Evolutionary conservation across 2,797 vertebrate species (phyloP), one percentile per base, ranked within the genome.

Genomic region (Sus cebifrons): DNA sequence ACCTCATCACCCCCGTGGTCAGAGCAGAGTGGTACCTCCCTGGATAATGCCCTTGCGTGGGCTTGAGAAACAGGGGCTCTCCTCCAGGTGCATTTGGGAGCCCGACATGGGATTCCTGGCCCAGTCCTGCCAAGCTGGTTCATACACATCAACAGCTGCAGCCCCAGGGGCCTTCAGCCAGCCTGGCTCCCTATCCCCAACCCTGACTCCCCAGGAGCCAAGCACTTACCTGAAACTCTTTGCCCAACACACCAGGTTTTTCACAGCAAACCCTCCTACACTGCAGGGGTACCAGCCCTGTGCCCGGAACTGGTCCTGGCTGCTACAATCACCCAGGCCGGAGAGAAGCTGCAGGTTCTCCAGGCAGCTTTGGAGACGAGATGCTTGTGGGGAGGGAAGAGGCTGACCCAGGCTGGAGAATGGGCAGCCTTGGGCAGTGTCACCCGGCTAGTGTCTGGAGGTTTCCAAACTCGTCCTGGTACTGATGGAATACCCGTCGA

Each of bases 101-200:
- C 75, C 12, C n/a, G 32, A 36, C 23, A 27, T 67, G 18, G 64
- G 49, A 18, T 14, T 88, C 60, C 60, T 23, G 60, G 44, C 49
- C 60, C 40, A 0, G 25, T 3, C 6, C 75, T 79, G 65, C 16
- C 17, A 3, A 68, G 36, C 20, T 20, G 70, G 52, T 18, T 36
- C 56, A 60, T 62, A 14, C 11, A 0, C 11, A 17, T 77, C 70
- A 62, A 32, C 5, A 67, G 16, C 60, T 17, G 1, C 0, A 5
- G 65, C 25, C 49, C 27, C 27, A 1, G 6, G 89, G 71, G 67
- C 36, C 12, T 21, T 60, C 60, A 29, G 29, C 44, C 44, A 64
- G 6, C 25, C 25, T n/a, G 78, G 18, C 8, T 17, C 1, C 74
- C 16, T 23, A 6, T n/a, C 14, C 25, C 29, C 36, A 36, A 36